phyloP scores from a whole-genome alignment of 2,113 vertebrate species.

The Phaethornis superciliosus region DNA sequence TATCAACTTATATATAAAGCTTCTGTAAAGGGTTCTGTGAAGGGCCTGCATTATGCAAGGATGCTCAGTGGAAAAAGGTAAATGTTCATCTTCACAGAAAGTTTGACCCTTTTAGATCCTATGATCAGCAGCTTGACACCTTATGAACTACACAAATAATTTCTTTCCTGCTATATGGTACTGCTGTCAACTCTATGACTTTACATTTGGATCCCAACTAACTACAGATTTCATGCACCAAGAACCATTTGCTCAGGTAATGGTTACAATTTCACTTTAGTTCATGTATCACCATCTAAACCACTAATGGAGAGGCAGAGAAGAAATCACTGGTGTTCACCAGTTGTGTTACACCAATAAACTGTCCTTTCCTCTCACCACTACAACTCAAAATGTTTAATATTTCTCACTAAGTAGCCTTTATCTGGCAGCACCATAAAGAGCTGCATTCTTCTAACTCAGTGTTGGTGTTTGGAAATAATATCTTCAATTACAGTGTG shows the following conservation, averaged over 20 bases:
- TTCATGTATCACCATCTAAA: background rate
- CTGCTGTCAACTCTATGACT: background rate
- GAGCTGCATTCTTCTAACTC: background rate
- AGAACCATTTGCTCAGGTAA: background rate
- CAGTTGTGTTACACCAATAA: background rate
- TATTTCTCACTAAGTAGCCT: background rate
- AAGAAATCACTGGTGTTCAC: background rate
- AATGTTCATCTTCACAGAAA: background rate
- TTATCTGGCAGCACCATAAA: background rate
- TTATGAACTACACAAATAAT: background rate
- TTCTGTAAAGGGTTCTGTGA: background rate
- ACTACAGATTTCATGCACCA: background rate
- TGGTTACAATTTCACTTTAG: background rate
- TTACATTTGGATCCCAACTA: background rate
- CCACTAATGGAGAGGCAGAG: background rate
- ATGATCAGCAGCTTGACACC: background rate
- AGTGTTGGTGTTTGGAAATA: background rate
- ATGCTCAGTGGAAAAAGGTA: background rate
- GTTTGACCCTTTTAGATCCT: background rate
- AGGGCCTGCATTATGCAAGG: background rate
- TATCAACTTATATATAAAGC: background rate
- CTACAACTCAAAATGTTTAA: background rate
- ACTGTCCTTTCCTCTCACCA: background rate
- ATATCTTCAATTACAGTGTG: background rate
- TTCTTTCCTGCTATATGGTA: background rate